These are phyloP conservation scores for Malurus alboscapulatus DNA, from an alignment of 2,113 vertebrate species.

Conservation along the genomic window DNA sequence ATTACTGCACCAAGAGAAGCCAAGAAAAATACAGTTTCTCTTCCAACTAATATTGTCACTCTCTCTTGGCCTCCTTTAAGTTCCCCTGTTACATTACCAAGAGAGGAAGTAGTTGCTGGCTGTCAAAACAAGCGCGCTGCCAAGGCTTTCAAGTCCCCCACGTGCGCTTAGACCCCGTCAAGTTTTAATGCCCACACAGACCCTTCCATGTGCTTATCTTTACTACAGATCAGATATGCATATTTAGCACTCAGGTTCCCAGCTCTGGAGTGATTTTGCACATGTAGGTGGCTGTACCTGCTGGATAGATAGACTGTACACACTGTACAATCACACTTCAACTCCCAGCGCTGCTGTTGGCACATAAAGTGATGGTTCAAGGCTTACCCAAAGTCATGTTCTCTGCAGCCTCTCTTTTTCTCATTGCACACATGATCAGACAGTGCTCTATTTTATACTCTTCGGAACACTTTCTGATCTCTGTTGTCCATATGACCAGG, in stretches of 20 bases:
- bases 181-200: background rate
- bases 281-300: background rate
- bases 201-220: background rate
- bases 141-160: background rate
- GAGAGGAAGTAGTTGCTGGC: background rate
- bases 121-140: background rate
- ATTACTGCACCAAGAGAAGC: background rate
- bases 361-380: background rate
- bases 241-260: background rate
- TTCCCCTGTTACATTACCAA: background rate
- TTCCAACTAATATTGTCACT: background rate
- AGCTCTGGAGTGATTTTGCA: background rate
- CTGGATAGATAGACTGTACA: background rate
- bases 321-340: background rate
- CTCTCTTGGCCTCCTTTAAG: background rate
- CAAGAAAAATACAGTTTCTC: slow-evolving; percentile 16
- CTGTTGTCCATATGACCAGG: background rate
- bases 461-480: background rate
- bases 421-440: background rate
- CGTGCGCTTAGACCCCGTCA: fast-evolving
- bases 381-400: background rate
- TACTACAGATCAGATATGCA: background rate
- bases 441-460: background rate
- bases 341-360: background rate
- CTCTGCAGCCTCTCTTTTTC: background rate